Evolutionary conservation across 1,140 invertebrate species (phyloP), one percentile per base, ranked within the genome.

Genomic region (Bombus sylvicola): DNA sequence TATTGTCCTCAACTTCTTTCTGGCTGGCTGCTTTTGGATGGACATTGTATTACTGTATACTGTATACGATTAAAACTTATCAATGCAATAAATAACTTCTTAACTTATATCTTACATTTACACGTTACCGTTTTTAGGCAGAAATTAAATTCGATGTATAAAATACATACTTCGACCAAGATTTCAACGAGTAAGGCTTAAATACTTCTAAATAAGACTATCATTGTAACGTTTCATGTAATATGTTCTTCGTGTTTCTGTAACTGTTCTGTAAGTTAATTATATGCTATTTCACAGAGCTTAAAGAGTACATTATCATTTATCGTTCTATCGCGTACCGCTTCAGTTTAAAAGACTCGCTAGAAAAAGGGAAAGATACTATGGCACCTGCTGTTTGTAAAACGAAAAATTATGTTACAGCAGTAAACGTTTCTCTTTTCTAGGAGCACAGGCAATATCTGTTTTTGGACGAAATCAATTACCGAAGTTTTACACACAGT

Each of bases 21-120:
- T 87, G 86, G 88, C 86, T 88, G 84, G 79, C 88, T 91, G 69
- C 69, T 91, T 85, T 62, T 91, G 90, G 90, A 92, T 92, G 91
- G 92, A 92, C 79, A 73, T 85, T 85, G 81, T 87, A 85, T 90
- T 83, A 75, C 64, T 91, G 83, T 68, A n/a, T 85, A 72, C 47
- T 53, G 47, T 59, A 62, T 62, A 62, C 66, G 66, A 69, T 79
- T 89, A 78, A 86, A 89, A 88, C 57, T 22, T 81, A 81, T 84
- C 77, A 53, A 73, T 74, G 74, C 69, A 47, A 90, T 84, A 86
- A 89, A 71, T 78, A 69, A 64, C 10, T 81, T 25, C 74, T 80
- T 78, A 66, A 75, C 69, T 66, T 71, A 80, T 71, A 31, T 41
- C 39, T 59, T 59, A 59, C n/a, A 25, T 43, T 37, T 37, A 39